phyloP scores from a whole-genome alignment of 2,888 invertebrate species.

The Cistogaster globosa region DNA sequence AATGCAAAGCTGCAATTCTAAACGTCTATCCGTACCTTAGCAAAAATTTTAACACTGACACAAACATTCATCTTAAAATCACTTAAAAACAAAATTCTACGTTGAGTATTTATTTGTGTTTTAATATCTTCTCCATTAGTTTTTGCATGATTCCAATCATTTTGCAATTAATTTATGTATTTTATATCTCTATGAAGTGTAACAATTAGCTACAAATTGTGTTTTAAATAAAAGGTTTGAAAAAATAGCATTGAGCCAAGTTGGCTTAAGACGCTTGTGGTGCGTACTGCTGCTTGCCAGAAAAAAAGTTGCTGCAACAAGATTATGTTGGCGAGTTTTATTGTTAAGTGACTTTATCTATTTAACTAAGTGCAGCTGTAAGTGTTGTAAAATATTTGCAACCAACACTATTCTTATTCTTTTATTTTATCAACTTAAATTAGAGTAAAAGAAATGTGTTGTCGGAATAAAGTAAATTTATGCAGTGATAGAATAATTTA shows the following conservation, averaged over 20 bases:
- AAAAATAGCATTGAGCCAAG: conserved; percentile 22
- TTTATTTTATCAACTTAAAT: conserved; percentile 18
- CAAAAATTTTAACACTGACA: too few species aligned
- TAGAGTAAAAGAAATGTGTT: conserved; percentile 26
- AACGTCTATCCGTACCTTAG: too few species aligned
- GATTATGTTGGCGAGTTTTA: conserved; percentile 11
- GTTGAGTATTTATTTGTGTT: neutral
- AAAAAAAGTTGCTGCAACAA: neutral
- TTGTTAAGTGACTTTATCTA: conserved; percentile 39
- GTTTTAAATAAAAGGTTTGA: conserved; percentile 5
- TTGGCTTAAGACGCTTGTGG: neutral
- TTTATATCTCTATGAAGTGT: conserved; percentile 53
- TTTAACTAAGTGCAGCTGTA: conserved; percentile 42
- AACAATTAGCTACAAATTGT: conserved; percentile 64
- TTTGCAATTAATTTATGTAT: conserved; percentile 32
- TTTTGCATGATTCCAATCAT: conserved; percentile 59
- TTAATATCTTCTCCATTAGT: conserved; percentile 32
- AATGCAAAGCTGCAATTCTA: too few species aligned
- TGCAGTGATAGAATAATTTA: neutral
- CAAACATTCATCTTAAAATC: too few species aligned
- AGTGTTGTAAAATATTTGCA: conserved; percentile 56
- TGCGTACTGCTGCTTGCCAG: neutral
- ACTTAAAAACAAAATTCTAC: conserved; percentile 9
- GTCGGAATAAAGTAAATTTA: neutral
- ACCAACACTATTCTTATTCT: conserved; percentile 34